A percentile compares a stretch with the other conserved stretches of the same genome.
Conservation (phyloP, 2,888 invertebrate species). For the Pterobdella sp. region DNA sequence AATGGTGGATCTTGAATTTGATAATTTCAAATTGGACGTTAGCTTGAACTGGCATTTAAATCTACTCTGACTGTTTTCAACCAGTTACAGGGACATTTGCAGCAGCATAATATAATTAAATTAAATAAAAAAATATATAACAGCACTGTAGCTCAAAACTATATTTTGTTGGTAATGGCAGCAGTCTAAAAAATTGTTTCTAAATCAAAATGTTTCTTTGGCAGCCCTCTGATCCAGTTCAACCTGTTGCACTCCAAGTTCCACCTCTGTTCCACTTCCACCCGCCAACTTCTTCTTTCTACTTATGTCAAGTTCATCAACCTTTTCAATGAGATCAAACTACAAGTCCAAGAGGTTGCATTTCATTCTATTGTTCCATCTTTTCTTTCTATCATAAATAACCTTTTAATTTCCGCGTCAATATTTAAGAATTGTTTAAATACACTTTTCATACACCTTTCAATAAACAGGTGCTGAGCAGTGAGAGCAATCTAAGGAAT, state of each 20-base stretch:
- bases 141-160: no score
- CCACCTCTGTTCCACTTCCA: conserved; percentile 92
- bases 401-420: not conserved
- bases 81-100: no score
- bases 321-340: conserved; percentile 94
- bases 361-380: not conserved
- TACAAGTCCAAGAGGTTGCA: conserved; percentile 83
- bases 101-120: no score
- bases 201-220: not conserved
- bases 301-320: conserved; percentile 99
- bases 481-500: conserved; percentile 85
- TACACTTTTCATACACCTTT: not conserved
- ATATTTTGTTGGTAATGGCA: not conserved
- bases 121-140: no score
- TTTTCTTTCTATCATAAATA: no score
- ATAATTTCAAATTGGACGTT: no score
- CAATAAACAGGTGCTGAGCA: conserved; percentile 31
- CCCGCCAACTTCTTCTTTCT: conserved; percentile 86
- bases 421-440: no score
- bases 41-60: no score
- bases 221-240: conserved; percentile 89
- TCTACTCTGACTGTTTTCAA: no score
- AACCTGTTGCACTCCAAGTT: conserved; percentile 96
- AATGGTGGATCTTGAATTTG: no score
- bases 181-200: not conserved